phyloP scores from a whole-genome alignment of 2,113 vertebrate species.

The Vidua macroura region DNA sequence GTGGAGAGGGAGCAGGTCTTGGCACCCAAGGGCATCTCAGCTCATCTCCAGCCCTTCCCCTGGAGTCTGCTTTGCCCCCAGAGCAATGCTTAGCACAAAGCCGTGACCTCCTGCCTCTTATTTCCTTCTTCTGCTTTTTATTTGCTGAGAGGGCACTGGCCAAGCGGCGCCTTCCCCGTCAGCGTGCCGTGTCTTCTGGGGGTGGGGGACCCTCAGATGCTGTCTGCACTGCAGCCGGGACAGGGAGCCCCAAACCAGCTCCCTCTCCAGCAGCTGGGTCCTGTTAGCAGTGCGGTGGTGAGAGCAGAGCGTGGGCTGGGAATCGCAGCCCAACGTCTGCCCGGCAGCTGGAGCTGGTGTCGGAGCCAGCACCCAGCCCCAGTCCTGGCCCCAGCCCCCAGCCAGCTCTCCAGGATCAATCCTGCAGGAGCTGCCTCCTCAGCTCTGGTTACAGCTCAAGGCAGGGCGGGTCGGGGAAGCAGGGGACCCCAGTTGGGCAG shows the following conservation, averaged over 20 bases:
- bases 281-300: neutral
- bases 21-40: neutral
- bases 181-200: fast-evolving
- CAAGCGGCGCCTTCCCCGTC: fast-evolving
- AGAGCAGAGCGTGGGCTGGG: neutral
- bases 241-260: neutral
- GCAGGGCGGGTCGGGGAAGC: fast-evolving
- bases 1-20: neutral
- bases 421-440: neutral
- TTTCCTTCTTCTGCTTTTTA: neutral
- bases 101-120: neutral
- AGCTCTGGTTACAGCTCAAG: neutral
- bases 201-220: neutral
- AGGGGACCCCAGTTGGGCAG: neutral
- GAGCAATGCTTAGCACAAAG: neutral
- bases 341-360: neutral
- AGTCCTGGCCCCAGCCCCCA: neutral
- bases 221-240: neutral
- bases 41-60: neutral
- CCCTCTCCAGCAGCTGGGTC: neutral
- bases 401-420: neutral
- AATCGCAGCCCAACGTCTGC: neutral
- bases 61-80: neutral
- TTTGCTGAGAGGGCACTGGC: neutral
- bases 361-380: neutral